Evolutionary conservation across 1,140 invertebrate genomes (phyloP).

Genomic region (Tetragonula clypearis): DNA sequence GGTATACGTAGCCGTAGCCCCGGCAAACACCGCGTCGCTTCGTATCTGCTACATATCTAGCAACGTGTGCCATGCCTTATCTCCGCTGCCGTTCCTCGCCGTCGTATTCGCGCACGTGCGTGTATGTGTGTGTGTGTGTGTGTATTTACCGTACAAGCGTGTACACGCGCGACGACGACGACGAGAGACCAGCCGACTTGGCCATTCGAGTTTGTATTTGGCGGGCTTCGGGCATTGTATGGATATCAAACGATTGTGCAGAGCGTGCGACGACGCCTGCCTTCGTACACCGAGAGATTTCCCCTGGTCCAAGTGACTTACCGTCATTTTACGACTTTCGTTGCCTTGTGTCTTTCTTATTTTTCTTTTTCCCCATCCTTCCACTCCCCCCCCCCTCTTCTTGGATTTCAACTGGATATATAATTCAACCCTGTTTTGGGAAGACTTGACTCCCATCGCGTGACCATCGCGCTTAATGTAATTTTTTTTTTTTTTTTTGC

Average conservation of each 20-base stretch:
- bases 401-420: too few species aligned
- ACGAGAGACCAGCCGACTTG: slow-evolving; percentile 14
- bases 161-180: too few species aligned
- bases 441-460: background rate
- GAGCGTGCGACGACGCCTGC: slow-evolving; percentile 23
- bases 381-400: too few species aligned
- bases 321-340: slow-evolving; percentile 15
- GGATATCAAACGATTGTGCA: slow-evolving; percentile 68
- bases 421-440: background rate
- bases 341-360: background rate
- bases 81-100: slow-evolving; percentile 66
- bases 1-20: slow-evolving; percentile 52
- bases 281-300: slow-evolving; percentile 18
- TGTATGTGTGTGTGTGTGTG: too few species aligned
- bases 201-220: slow-evolving; percentile 52
- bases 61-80: slow-evolving; percentile 76
- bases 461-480: background rate
- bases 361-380: too few species aligned
- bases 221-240: slow-evolving; percentile 67
- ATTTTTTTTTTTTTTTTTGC: background rate
- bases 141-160: too few species aligned
- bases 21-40: slow-evolving; percentile 60
- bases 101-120: slow-evolving; percentile 34
- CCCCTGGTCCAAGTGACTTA: slow-evolving; percentile 31
- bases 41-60: slow-evolving; percentile 74